phyloP scores from a whole-genome alignment of 2,113 vertebrate species.

The Muntiacus reevesi region DNA sequence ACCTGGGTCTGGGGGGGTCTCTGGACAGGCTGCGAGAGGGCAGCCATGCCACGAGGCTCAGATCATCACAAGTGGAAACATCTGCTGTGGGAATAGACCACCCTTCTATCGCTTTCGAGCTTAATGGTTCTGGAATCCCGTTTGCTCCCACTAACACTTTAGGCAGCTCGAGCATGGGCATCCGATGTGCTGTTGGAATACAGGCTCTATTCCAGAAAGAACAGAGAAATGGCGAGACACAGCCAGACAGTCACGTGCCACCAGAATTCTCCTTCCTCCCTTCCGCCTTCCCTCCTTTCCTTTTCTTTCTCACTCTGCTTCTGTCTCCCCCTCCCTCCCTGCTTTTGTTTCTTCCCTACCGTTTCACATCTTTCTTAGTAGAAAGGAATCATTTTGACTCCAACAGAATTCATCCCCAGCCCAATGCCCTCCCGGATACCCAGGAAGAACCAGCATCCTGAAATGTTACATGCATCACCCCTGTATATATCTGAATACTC shows the following conservation, averaged over 20 bases:
- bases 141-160: not conserved
- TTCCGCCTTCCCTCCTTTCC: not conserved
- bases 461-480: fast-evolving
- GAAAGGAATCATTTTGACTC: not conserved
- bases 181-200: fast-evolving
- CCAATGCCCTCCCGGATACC: not conserved
- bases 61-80: not conserved
- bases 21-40: not conserved
- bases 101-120: not conserved
- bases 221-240: fast-evolving
- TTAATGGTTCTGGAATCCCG: not conserved
- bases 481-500: not conserved
- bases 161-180: not conserved
- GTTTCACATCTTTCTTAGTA: not conserved
- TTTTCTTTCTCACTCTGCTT: not conserved
- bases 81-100: too few relatives aligned
- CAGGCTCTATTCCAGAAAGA: not conserved
- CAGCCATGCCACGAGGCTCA: not conserved
- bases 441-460: not conserved
- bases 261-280: not conserved
- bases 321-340: not conserved
- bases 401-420: fast-evolving
- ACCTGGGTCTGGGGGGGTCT: not conserved
- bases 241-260: fast-evolving
- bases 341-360: not conserved